Conservation (phyloP, 2,888 invertebrate genomes). For the Polylopha cassiicola region DNA sequence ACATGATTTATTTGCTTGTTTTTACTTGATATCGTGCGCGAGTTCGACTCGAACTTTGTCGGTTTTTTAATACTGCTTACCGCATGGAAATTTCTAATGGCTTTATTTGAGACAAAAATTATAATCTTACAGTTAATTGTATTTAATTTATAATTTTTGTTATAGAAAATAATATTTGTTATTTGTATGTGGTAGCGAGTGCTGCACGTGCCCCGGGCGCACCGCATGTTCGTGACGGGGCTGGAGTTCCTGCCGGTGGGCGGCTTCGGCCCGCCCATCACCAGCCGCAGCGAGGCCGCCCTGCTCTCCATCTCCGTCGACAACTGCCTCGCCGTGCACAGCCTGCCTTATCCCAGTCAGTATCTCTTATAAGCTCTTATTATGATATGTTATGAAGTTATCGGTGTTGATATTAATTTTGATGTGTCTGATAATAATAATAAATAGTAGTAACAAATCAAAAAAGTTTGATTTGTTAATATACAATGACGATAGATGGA, state of each 20-base stretch:
- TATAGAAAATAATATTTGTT: neutral
- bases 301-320: constrained; percentile 97
- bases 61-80: too few species aligned
- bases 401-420: neutral
- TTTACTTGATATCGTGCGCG: too few species aligned
- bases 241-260: constrained; percentile 91
- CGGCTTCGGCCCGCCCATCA: constrained; percentile 83
- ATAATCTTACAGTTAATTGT: too few species aligned
- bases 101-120: too few species aligned
- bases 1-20: too few species aligned
- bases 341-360: constrained; percentile 88
- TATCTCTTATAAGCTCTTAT: constrained; percentile 28
- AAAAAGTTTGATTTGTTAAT: too few species aligned
- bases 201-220: constrained; percentile 88
- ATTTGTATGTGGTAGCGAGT: constrained; percentile 79
- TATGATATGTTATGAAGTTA: too few species aligned
- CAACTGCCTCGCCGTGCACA: constrained; percentile 93
- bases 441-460: too few species aligned
- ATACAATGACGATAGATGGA: too few species aligned
- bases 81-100: too few species aligned
- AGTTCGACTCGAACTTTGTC: too few species aligned
- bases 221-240: constrained; percentile 98
- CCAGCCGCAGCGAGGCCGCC: constrained; percentile 88
- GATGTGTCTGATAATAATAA: neutral
- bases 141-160: too few species aligned